Base-by-base conservation (phyloP, 2,797 vertebrate genomes). In the Propithecus deckenii region DNA sequence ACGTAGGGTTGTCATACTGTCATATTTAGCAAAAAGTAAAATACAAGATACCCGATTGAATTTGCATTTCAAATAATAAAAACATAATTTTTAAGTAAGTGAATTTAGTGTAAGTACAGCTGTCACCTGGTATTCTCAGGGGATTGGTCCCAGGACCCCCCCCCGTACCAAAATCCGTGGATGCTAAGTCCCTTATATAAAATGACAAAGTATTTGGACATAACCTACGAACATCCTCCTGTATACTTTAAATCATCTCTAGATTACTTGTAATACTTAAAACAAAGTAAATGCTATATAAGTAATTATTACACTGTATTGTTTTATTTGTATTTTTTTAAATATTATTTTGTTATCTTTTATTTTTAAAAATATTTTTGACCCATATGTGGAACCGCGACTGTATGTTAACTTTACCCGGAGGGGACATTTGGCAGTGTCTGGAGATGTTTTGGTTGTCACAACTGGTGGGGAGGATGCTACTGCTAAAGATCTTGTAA, bases 61-160 rank as follows among this genome's bases (percentile, higher is more conserved):
- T 86, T 97, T 92, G 2, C 9, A 87, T 90, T 79, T 89, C 55
- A 83, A 7, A 38, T 72, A 65, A 72, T 57, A 78, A 52, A 93
- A 72, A 38, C 41, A 57, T n/a, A 9, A 20, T n/a, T 74, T 76
- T 13, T 50, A 23, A 52, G 50, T 52, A 71, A 71, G 52, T 35
- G 23, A 71, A 79, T 59, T 57, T 55, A 59, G 22, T 43, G 12
- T 55, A 52, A 48, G 59, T 61, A 61, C 25, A 61, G 25, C 23
- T 59, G 57, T 23, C 23, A 25, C 57, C 23, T 25, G 10, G 9
- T 23, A 59, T 59, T 25, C 57, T 59, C 23, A 25, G 57, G 22
- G 57, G 10, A 10, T 25, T 59, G 57, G 57, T 59, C 23, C 57
- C 57, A 59, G 57, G 23, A 52, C 50, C 5, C 17, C 17, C 15